Evolutionary conservation across 1,140 invertebrate species (phyloP), one percentile per base, ranked within the genome.

Genomic region (Drosophila prosaltans): DNA sequence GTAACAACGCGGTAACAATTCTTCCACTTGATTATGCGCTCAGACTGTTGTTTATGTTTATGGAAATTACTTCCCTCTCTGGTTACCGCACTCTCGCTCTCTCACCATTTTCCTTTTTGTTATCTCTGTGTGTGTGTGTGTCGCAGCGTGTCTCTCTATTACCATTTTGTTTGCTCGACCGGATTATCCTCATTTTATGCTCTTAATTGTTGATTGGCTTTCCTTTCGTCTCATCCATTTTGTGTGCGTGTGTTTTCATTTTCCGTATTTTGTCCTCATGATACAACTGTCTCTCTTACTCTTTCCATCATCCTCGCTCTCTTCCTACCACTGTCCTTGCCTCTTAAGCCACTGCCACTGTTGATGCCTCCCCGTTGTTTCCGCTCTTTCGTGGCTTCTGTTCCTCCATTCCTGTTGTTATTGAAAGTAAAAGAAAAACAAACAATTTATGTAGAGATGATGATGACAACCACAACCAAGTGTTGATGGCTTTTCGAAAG

Each of bases 181-280:
- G 74, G 61, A 78, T 81, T 86, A 84, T 85, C 81, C 70, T 58
- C 74, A 74, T 79, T 85, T 84, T 81, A 74, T 81, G 81, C 74
- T 62, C 81, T 78, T 84, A 84, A 84, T 84, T 84, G 78, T 84
- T 78, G 81, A 86, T 86, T 86, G 78, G 59, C 74, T 69, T 84
- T 70, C 36, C 68, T 24, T 60, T 30, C 41, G 26, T 51, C 4
- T 26, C 55, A 30, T 51, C 36, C 61, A 58, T 32, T 60, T 69
- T 9, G 40, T 55, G 45, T 26, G 45, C 45, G 21, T 65, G 30
- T 64, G 43, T 63, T 60, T 21, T n/a, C 24, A 24, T 51, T 51
- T 51, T 51, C 21, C 45, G 45, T 10, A 51, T 51, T 26, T 51
- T 51, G 45, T 51, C 45, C 45, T 51, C 21, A 26, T 51, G 21